Percentiles rank a stretch among this genome's conserved stretches.
Evolutionary conservation across 2,888 invertebrate species (phyloP).

Genomic region (Cephus sareptanus): DNA sequence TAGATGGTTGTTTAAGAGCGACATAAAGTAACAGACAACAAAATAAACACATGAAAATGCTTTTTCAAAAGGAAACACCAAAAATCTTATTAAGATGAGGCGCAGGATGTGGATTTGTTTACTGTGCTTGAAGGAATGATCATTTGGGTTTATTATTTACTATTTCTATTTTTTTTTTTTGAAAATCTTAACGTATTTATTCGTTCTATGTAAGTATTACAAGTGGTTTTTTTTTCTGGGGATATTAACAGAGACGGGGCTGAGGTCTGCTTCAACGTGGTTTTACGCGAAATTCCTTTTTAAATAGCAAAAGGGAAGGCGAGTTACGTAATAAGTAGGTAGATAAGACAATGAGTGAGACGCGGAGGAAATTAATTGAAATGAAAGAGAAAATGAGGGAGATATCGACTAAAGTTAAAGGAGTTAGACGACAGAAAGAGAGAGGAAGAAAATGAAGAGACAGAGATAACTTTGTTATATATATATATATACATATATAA

Average conservation of each 20-base stretch:
- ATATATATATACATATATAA: too few species aligned
- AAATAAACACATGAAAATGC: neutral
- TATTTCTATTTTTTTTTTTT: constrained; percentile 4
- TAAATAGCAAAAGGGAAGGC: neutral
- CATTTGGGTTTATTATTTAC: neutral
- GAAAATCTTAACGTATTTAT: constrained; percentile 26
- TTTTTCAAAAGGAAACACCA: neutral
- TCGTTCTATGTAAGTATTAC: constrained; percentile 25
- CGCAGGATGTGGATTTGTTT: neutral
- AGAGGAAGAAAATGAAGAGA: neutral
- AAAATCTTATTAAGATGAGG: neutral
- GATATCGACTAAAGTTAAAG: neutral
- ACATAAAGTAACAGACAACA: neutral
- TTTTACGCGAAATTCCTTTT: neutral
- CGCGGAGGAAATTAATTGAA: neutral
- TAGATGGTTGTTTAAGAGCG: neutral
- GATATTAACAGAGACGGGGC: neutral
- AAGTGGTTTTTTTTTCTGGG: constrained; percentile 15
- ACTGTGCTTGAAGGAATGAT: neutral
- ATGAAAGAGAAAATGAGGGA: neutral
- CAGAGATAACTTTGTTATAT: neutral
- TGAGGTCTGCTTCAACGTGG: neutral
- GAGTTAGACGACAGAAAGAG: neutral
- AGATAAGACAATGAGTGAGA: neutral
- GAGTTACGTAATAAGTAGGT: neutral